Evolutionary conservation across 2,888 invertebrate genomes (phyloP).

Genomic region (Antheraea yamamai): DNA sequence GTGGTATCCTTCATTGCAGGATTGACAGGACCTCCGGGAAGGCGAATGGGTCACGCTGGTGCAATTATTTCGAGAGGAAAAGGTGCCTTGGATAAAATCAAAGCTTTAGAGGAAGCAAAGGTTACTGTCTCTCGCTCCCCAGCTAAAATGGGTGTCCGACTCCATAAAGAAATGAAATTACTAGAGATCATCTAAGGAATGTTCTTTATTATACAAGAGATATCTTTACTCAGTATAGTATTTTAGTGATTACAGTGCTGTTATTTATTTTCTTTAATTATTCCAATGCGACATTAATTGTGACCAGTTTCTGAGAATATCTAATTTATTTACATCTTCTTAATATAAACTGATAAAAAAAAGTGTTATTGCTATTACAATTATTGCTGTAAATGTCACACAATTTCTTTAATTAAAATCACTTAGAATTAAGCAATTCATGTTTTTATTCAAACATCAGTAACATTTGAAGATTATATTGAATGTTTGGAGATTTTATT

Average conservation of each 20-base stretch:
- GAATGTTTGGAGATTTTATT: not conserved
- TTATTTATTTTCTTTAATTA: conserved; percentile 67
- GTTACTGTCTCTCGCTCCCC: conserved; percentile 97
- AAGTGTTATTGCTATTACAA: conserved; percentile 20
- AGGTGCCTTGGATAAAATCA: conserved; percentile 98
- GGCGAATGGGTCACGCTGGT: conserved; percentile 99
- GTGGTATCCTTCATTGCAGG: conserved; percentile 99
- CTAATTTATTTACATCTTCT: conserved; percentile 13
- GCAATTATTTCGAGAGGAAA: conserved; percentile 99
- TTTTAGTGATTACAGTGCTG: conserved; percentile 64
- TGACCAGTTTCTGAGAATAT: conserved; percentile 22
- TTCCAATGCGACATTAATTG: conserved; percentile 40
- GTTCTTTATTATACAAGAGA: conserved; percentile 40
- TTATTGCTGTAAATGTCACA: conserved; percentile 23
- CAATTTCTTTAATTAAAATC: conserved; percentile 51
- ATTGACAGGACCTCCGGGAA: conserved; percentile 97
- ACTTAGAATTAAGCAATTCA: conserved; percentile 38
- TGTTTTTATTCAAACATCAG: conserved; percentile 23
- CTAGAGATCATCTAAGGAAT: conserved; percentile 82
- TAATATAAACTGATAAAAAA: not conserved
- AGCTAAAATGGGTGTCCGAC: conserved; percentile 96
- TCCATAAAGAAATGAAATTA: conserved; percentile 94
- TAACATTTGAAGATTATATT: conserved; percentile 35
- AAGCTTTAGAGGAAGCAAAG: conserved; percentile 95
- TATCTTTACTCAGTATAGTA: conserved; percentile 62